Base-by-base conservation (phyloP, 2,888 invertebrate species). In the Leucoptera coffeella region DNA sequence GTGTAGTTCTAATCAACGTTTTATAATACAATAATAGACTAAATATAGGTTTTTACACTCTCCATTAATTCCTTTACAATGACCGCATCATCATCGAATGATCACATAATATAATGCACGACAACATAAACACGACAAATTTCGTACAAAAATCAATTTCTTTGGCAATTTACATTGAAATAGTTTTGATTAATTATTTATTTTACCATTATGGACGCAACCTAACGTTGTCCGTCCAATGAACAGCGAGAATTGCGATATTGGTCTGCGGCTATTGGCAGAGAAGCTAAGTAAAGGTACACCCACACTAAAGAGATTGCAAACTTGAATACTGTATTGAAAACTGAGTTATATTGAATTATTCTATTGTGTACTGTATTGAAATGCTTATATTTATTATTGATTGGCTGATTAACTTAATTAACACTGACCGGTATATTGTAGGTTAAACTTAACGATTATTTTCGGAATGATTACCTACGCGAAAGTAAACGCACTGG, bases 131-230 rank as follows among this genome's bases (percentile, higher is more conserved):
- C n/a, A n/a, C n/a, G n/a, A n/a, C n/a, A n/a, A n/a, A n/a, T n/a
- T n/a, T n/a, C n/a, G n/a, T n/a, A n/a, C n/a, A n/a, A n/a, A n/a
- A n/a, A n/a, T n/a, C n/a, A n/a, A n/a, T n/a, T n/a, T 67, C 67
- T 69, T 69, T 67, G 67, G 67, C 65, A 65, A 64, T 62, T 61
- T 61, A 22, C 52, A 59, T 62, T 65, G 61, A 65, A 69, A 67
- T n/a, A n/a, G n/a, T n/a, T n/a, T n/a, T n/a, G n/a, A n/a, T n/a
- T n/a, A n/a, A n/a, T n/a, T n/a, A n/a, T n/a, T n/a, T n/a, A n/a
- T n/a, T 26, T 26, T 14, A n/a, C 5, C 14, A 27, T 22, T 27
- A 22, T 27, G 22, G 22, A 22, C 19, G 12, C 12, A 19, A 14
- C 8, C 9, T 25, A 23, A 13, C 8, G 9, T 13, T 23, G n/a